Evolutionary conservation across 1,140 invertebrate genomes (phyloP).

Genomic region (Psilanteris sp.): DNA sequence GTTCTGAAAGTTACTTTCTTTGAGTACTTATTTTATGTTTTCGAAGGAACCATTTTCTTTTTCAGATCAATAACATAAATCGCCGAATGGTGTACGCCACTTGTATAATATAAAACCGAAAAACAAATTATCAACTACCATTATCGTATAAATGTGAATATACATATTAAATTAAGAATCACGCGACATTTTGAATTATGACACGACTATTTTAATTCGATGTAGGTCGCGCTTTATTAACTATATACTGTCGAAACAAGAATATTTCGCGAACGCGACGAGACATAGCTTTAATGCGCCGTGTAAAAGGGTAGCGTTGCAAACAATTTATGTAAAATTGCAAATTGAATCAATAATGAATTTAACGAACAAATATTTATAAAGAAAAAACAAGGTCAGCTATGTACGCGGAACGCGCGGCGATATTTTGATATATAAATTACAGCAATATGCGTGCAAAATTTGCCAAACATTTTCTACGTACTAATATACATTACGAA

Average conservation of each 20-base stretch:
- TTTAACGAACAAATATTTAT: slow-evolving; percentile 46
- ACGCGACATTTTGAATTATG: no score
- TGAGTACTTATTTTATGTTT: no score
- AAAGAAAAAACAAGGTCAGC: slow-evolving; percentile 31
- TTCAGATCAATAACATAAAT: no score
- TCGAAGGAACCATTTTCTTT: no score
- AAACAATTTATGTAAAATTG: slow-evolving; percentile 49
- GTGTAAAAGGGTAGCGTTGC: slow-evolving; percentile 1
- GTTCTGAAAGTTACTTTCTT: no score
- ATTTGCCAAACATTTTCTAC: slow-evolving; percentile 31
- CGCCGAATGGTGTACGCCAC: no score
- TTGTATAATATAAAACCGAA: no score
- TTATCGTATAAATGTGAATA: no score
- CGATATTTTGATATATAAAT: slow-evolving; percentile 50
- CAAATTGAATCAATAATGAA: slow-evolving; percentile 50
- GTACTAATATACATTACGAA: slow-evolving; percentile 40
- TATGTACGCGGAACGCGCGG: slow-evolving; percentile 15
- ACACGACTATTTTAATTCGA: not conserved
- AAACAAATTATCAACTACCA: no score
- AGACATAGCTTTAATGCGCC: not conserved
- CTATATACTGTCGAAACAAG: not conserved
- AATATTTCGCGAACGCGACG: not conserved
- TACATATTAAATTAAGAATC: no score
- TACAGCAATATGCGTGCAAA: slow-evolving; percentile 22
- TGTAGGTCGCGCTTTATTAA: slow-evolving; percentile 1